These are phyloP conservation scores for Acanthiza pusilla DNA, from an alignment of 2,797 vertebrate species.

Conservation along the genomic window DNA sequence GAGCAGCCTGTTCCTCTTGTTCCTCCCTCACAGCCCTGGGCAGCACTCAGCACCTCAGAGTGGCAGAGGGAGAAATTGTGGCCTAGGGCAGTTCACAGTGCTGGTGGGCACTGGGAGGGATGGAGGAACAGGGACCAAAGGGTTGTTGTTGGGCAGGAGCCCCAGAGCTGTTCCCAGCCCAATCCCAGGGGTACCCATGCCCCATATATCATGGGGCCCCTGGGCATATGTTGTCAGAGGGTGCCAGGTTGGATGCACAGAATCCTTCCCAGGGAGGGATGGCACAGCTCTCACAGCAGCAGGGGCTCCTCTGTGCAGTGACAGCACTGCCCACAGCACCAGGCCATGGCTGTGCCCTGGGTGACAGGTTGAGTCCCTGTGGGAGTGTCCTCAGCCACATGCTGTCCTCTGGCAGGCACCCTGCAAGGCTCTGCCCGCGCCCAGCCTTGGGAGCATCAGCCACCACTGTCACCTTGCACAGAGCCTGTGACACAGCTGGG, in stretches of 20 bases:
- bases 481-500: neutral
- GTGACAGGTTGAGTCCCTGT: neutral
- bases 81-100: neutral
- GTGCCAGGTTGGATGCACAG: neutral
- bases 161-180: neutral
- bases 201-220: neutral
- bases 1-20: neutral
- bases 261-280: neutral
- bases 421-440: rapidly evolving
- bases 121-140: neutral
- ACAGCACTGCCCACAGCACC: neutral
- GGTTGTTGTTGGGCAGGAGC: neutral
- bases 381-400: neutral
- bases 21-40: neutral
- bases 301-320: neutral
- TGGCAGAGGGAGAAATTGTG: neutral
- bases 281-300: neutral
- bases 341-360: neutral
- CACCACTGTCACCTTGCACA: rapidly evolving
- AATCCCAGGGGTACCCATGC: neutral
- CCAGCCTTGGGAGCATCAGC: neutral
- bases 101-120: neutral
- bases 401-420: neutral
- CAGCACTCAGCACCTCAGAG: neutral
- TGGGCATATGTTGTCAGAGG: neutral